These are phyloP conservation scores for Fundulus diaphanus DNA, from an alignment of 2,797 vertebrate genomes.

Conservation along the genomic window DNA sequence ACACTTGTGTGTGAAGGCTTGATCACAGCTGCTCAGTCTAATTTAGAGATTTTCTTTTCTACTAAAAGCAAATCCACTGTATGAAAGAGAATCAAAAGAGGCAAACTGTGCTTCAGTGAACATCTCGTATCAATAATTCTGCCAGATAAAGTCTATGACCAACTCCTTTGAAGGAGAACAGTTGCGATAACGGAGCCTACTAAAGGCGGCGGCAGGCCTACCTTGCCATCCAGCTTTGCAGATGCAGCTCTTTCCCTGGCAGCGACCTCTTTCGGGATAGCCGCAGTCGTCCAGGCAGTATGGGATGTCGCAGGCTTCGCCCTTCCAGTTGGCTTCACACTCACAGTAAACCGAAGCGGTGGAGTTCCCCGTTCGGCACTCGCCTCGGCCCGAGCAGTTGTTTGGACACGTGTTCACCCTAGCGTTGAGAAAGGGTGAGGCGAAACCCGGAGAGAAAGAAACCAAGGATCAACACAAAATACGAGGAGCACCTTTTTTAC, in stretches of 20 bases:
- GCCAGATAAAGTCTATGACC: neutral
- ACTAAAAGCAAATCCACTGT: neutral
- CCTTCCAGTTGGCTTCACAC: constrained; percentile 89
- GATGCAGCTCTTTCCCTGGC: constrained; percentile 79
- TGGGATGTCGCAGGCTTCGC: constrained; percentile 91
- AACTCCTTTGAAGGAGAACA: neutral
- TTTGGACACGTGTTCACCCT: constrained; percentile 93
- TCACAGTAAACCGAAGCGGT: constrained; percentile 82
- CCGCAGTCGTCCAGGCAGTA: constrained; percentile 87
- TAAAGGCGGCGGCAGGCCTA: constrained; percentile 57
- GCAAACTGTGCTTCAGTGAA: neutral
- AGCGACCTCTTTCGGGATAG: constrained; percentile 82
- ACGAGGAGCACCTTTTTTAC: neutral
- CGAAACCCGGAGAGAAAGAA: constrained; percentile 2
- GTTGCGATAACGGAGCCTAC: neutral
- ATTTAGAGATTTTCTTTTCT: neutral
- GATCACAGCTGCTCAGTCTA: neutral
- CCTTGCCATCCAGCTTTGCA: constrained; percentile 92
- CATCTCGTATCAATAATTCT: neutral
- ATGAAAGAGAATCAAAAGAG: neutral
- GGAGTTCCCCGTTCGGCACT: constrained; percentile 81
- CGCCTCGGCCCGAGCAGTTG: constrained; percentile 91
- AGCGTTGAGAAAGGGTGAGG: constrained; percentile 12
- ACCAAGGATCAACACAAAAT: neutral
- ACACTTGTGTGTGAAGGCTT: neutral